Conservation (phyloP, 2,113 vertebrate genomes). For the Saccopteryx bilineata region DNA sequence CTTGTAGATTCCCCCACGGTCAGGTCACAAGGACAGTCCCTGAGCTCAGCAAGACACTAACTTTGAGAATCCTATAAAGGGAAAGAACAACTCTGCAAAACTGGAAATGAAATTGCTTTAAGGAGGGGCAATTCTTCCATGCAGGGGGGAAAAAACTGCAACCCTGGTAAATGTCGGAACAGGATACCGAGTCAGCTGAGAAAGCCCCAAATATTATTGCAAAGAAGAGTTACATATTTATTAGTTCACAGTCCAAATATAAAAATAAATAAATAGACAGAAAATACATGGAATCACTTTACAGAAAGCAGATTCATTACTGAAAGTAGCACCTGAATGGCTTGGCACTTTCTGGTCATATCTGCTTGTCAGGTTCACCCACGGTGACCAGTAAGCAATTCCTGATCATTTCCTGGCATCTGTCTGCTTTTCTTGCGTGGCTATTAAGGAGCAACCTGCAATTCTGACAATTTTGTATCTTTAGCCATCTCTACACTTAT, state of each 20-base stretch:
- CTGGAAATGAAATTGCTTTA: background rate
- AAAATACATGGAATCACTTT: constrained; percentile 45
- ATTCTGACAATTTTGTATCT: background rate
- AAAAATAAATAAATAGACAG: constrained; percentile 68
- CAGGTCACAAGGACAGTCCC: background rate
- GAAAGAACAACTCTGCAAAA: constrained; percentile 53
- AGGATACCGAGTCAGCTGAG: constrained; percentile 1
- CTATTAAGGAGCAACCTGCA: background rate
- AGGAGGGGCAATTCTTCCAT: background rate
- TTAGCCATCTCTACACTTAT: background rate
- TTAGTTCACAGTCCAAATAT: constrained; percentile 37
- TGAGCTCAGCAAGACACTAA: constrained; percentile 56
- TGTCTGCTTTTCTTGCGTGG: background rate
- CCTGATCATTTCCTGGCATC: background rate
- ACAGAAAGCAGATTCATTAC: background rate
- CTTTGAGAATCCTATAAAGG: constrained; percentile 32
- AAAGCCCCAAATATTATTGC: constrained; percentile 32
- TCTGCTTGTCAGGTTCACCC: background rate
- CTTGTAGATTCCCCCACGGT: background rate
- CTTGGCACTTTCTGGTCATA: background rate
- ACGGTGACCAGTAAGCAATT: background rate
- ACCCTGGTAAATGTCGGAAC: background rate
- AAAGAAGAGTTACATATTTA: constrained; percentile 68
- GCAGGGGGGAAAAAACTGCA: background rate
- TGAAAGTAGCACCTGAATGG: background rate